Evolutionary conservation across 2,888 invertebrate species (phyloP).

Genomic region (Orchesellides sinensis): DNA sequence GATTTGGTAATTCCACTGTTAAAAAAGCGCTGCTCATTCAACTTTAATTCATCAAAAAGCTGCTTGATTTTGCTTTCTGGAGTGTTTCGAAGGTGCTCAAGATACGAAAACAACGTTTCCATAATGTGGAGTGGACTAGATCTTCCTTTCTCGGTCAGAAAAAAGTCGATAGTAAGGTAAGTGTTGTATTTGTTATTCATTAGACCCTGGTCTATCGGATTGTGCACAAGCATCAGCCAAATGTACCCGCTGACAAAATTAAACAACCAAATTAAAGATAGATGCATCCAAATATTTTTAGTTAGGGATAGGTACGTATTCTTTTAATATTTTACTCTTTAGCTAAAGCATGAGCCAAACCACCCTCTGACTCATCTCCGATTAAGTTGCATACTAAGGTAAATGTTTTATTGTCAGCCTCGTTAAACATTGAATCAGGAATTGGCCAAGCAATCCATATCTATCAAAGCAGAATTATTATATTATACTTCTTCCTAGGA

Average conservation of each 20-base stretch:
- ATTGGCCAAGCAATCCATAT: background rate
- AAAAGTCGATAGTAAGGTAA: background rate
- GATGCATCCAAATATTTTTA: background rate
- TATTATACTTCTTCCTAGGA: background rate
- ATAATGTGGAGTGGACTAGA: background rate
- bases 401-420: background rate
- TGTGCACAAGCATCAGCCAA: conserved; percentile 7
- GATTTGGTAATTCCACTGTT: background rate
- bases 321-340: background rate
- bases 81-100: background rate
- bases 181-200: conserved; percentile 4
- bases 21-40: background rate
- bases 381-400: background rate
- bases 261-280: background rate
- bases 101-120: background rate
- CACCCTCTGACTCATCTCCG: background rate
- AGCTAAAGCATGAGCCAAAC: background rate
- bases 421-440: background rate
- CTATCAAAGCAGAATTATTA: background rate
- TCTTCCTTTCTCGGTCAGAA: background rate
- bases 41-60: conserved; percentile 2
- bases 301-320: background rate
- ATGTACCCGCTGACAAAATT: background rate
- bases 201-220: background rate
- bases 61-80: background rate